Percentiles rank a stretch among this genome's conserved stretches.
These are phyloP conservation scores for Aquatica leii DNA, from an alignment of 2,888 invertebrate species.

Conservation along the genomic window DNA sequence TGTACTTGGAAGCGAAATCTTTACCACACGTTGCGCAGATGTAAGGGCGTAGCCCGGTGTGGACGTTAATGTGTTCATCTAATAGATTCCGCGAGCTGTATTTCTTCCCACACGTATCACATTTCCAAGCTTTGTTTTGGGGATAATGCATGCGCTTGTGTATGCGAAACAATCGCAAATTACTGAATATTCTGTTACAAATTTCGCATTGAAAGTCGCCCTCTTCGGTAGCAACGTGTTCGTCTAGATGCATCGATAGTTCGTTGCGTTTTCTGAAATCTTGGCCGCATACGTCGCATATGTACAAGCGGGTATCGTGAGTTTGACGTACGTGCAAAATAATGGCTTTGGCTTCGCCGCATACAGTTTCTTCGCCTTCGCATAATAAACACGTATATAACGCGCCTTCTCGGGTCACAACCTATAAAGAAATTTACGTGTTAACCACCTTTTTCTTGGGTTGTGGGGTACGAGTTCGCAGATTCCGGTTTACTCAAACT, in stretches of 20 bases:
- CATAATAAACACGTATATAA: conserved; percentile 68
- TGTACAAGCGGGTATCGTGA: conserved; percentile 72
- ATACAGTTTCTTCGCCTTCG: conserved; percentile 56
- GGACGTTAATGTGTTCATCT: conserved; percentile 77
- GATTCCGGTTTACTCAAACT: too few species aligned
- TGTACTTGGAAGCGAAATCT: conserved; percentile 81
- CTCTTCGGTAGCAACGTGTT: conserved; percentile 68
- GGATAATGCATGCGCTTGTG: conserved; percentile 73
- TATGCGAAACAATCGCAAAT: conserved; percentile 67
- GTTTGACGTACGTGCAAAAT: conserved; percentile 68
- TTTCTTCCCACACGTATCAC: conserved; percentile 71
- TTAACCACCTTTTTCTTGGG: too few species aligned
- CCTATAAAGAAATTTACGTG: conserved; percentile 34
- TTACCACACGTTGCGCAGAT: conserved; percentile 73
- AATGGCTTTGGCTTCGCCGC: conserved; percentile 67
- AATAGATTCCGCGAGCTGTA: conserved; percentile 75
- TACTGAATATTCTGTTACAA: conserved; percentile 69
- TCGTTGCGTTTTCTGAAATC: conserved; percentile 72
- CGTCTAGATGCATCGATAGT: conserved; percentile 70
- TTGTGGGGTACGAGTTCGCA: too few species aligned
- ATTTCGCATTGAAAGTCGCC: conserved; percentile 72
- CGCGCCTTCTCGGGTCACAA: conserved; percentile 56
- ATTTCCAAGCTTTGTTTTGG: conserved; percentile 69
- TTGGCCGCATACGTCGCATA: conserved; percentile 75
- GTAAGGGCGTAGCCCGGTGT: conserved; percentile 74